Evolutionary conservation across 2,888 invertebrate species (phyloP).

Genomic region (Phortica okadai): DNA sequence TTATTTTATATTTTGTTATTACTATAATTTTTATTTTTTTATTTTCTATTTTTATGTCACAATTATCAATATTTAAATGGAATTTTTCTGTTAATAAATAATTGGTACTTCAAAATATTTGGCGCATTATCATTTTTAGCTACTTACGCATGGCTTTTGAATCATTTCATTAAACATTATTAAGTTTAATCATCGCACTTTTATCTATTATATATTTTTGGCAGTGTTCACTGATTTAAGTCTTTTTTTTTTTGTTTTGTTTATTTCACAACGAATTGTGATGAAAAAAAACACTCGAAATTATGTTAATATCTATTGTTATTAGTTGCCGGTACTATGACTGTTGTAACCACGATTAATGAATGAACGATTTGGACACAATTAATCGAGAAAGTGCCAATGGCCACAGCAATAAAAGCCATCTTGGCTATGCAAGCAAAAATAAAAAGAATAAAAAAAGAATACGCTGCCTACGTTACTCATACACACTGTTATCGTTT

Average conservation of each 20-base stretch:
- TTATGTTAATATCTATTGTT: no score
- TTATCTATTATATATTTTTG: constrained; percentile 24
- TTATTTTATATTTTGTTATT: background rate
- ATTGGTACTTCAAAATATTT: constrained; percentile 47
- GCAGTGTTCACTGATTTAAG: background rate
- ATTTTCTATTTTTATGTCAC: background rate
- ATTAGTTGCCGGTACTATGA: background rate
- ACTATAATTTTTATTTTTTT: constrained; percentile 36
- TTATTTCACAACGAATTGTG: background rate
- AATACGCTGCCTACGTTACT: background rate
- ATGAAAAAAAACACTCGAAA: background rate
- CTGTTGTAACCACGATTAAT: background rate
- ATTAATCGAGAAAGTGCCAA: background rate
- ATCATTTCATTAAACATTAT: constrained; percentile 41
- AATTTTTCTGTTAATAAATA: constrained; percentile 52
- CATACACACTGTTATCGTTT: background rate
- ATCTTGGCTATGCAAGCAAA: background rate
- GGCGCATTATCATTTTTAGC: constrained; percentile 30
- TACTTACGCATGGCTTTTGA: constrained; percentile 39
- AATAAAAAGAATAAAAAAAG: background rate
- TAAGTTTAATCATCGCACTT: constrained; percentile 42
- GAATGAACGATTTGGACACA: background rate
- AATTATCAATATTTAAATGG: constrained; percentile 41
- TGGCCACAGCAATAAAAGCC: background rate
- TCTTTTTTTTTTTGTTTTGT: constrained; percentile 7